A percentile compares a stretch with the other conserved stretches of the same genome.
phyloP scores from a whole-genome alignment of 1,140 invertebrate species.

The Brachystomella parvula region DNA sequence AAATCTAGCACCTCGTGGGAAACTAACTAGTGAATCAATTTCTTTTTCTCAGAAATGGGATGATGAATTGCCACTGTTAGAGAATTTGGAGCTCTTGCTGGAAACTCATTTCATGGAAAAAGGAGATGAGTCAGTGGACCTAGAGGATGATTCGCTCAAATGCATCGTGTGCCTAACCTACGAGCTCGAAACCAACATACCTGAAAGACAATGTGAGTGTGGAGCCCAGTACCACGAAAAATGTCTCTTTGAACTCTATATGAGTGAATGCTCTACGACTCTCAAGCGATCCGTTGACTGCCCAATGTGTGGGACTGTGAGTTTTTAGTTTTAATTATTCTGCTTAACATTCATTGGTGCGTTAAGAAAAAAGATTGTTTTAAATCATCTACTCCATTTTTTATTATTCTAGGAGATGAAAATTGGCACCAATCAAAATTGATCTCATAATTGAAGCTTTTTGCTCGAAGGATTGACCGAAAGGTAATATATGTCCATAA shows the following conservation, averaged over 20 bases:
- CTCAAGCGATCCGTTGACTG: conserved; percentile 19
- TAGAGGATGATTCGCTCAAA: neutral
- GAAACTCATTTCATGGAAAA: conserved; percentile 10
- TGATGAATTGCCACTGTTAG: conserved; percentile 4
- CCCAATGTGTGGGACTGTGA: conserved; percentile 24
- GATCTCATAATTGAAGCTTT: too few relatives aligned
- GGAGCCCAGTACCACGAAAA: conserved; percentile 18
- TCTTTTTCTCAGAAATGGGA: conserved; percentile 20
- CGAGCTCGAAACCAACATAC: conserved; percentile 23
- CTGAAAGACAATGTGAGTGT: conserved; percentile 20
- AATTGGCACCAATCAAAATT: neutral
- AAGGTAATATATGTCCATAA: too few relatives aligned
- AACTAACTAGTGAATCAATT: neutral
- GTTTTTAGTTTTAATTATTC: conserved; percentile 2
- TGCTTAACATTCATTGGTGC: conserved; percentile 19
- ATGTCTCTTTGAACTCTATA: conserved; percentile 24
- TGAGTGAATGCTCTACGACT: conserved; percentile 17
- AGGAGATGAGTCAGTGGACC: neutral
- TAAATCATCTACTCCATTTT: conserved; percentile 13
- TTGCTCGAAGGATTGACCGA: too few relatives aligned
- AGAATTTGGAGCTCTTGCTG: conserved; percentile 19
- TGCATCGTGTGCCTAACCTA: conserved; percentile 28
- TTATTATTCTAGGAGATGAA: neutral
- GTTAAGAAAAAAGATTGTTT: conserved; percentile 33
- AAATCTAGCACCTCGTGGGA: neutral